Evolutionary conservation across 2,113 vertebrate genomes (phyloP).

Genomic region (Protobothrops flavoviridis): DNA sequence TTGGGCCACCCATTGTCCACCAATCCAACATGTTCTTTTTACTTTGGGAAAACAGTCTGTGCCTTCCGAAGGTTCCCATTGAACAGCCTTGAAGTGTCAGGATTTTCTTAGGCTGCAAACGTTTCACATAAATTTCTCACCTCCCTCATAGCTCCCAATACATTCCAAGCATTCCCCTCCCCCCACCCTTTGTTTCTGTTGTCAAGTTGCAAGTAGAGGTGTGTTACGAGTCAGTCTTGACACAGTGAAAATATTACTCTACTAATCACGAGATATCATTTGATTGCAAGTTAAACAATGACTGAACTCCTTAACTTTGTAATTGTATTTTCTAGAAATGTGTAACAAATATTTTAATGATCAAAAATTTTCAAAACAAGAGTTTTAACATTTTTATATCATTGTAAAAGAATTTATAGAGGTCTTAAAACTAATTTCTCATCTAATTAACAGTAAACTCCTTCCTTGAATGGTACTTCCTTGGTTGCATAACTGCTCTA

Average conservation of each 20-base stretch:
- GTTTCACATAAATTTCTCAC: too few relatives aligned
- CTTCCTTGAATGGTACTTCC: neutral
- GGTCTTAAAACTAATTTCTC: neutral
- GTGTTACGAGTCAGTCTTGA: too few relatives aligned
- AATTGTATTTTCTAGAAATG: neutral
- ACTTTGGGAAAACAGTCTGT: too few relatives aligned
- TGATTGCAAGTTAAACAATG: neutral
- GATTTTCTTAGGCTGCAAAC: too few relatives aligned
- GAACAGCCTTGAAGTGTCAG: too few relatives aligned
- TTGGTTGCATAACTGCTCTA: neutral
- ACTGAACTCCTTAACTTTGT: neutral
- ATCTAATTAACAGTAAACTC: neutral
- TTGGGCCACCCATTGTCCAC: too few relatives aligned
- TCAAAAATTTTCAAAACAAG: neutral
- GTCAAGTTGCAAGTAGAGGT: too few relatives aligned
- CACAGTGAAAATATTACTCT: neutral
- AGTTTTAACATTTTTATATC: neutral
- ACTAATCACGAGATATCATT: neutral
- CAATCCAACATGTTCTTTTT: too few relatives aligned
- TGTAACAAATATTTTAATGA: neutral
- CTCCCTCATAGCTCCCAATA: too few relatives aligned
- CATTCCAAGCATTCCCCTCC: too few relatives aligned
- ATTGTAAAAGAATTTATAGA: neutral
- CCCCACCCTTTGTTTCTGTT: too few relatives aligned
- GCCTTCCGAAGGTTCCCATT: too few relatives aligned